Base-by-base conservation (phyloP, 1,140 invertebrate genomes). In the Glossosoma conforme region DNA sequence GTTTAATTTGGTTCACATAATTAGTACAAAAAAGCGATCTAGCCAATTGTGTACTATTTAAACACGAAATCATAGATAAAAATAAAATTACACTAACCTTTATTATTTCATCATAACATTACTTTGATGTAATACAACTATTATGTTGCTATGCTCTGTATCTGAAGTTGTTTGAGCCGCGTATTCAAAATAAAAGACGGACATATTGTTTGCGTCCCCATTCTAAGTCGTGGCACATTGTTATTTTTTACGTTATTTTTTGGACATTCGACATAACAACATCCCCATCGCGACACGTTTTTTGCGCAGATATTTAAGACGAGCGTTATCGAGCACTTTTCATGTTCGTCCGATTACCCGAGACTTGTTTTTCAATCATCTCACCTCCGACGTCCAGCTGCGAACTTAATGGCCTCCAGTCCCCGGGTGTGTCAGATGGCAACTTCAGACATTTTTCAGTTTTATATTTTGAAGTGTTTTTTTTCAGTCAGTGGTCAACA, bases 351-450 rank as follows among this genome's bases (percentile, higher is more conserved):
- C n/a, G 46, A 42, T 49, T 49, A 49, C 42, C 37, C 36, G 13
- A 30, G 9, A 28, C 24, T 49, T 41, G 37, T 49, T 49, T 42
- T 40, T 40, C 37, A n/a, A 49, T 41, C 35, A 41, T 11, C 24
- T 32, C 11, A 19, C 40, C 40, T 32, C 38, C 44, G 25, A 28
- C 21, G 17, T 54, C 52, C 45, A 54, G 52, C 52, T 54, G 52
- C 42, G 52, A 44, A 15, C 10, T 36, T 37, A 41, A 54, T 54
- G 36, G 52, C 35, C 20, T 38, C 21, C 6, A 30, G 21, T 40
- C 28, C 33, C 17, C 13, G 42, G 21, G 14, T 15, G 20, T 47
- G 46, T 49, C 46, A 49, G 21, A 32, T 41, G 37, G 38, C 46
- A 49, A 13, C 20, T n/a, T 15, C 44, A 36, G 44, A 21, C 22